Base-by-base conservation (phyloP, 1,140 invertebrate species). In the Drosophila yakuba region DNA sequence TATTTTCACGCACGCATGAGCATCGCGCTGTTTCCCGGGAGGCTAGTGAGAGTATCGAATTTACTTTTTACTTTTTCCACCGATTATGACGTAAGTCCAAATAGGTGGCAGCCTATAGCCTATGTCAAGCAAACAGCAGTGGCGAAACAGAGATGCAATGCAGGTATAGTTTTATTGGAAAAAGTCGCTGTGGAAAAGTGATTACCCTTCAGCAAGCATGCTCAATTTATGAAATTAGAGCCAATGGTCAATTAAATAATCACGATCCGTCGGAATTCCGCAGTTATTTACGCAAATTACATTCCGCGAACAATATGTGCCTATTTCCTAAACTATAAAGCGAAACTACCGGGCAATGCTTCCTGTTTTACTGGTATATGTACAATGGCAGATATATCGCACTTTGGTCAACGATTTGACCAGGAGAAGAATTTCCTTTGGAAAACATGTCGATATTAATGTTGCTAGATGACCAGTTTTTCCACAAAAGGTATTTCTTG, bases 1-100 rank as follows among this genome's bases (percentile, higher is more conserved):
- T 3, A 48, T 89, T 89, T 88, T 88, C 73, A 88, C 73, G 84
- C 83, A 88, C 83, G 83, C 84, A 80, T 88, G 83, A 80, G 61
- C 62, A 47, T 64, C 51, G 61, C 67, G 52, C 61, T 23, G 59
- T 50, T 36, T 39, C 38, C 38, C 44, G 36, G 39, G 39, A 23
- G 3, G 39, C 51, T 57, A 80, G 84, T 84, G 76, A 88, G 80
- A 88, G 83, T 88, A 77, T 63, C 47, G 60, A 69, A 89, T 88
- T 88, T 88, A 78, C 83, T 88, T 89, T 88, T 88, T 88, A 78
- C 83, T 88, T 89, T 86, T 48, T 67, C 48, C 44, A 20, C 28
- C 35, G 43, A 66, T 59, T 66, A 86, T 88, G 84, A 80, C 79
- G 78, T 88, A 86, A 86, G 64, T 5, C 11, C 14, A 14, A 17